Percentiles rank a stretch among this genome's conserved stretches.
These are phyloP conservation scores for Tricholaema leucomelas DNA, from an alignment of 2,113 vertebrate genomes.

Conservation along the genomic window DNA sequence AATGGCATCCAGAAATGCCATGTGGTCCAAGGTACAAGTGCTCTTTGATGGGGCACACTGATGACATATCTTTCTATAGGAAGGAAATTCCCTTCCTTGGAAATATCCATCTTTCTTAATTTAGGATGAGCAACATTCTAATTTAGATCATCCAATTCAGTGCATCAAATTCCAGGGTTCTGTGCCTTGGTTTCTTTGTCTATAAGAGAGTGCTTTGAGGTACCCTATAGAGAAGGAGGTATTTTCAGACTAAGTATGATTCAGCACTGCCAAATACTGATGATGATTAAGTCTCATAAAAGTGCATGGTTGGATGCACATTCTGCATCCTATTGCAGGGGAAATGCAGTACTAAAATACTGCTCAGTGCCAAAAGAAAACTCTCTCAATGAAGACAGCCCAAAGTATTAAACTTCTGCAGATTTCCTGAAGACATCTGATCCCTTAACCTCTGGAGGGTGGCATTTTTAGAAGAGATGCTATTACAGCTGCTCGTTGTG, in stretches of 20 bases:
- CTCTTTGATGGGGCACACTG: neutral
- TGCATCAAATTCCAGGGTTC: neutral
- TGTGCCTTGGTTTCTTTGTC: neutral
- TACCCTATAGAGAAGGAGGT: neutral
- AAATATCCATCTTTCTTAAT: neutral
- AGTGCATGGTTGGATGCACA: neutral
- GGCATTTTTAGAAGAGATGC: constrained; percentile 34
- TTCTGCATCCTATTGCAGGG: constrained; percentile 41
- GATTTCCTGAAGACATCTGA: constrained; percentile 28
- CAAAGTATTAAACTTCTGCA: constrained; percentile 15
- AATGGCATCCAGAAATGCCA: neutral
- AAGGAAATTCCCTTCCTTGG: neutral
- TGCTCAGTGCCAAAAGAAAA: neutral
- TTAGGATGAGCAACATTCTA: neutral
- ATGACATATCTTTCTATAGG: neutral
- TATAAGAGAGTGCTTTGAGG: neutral
- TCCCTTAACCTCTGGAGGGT: neutral
- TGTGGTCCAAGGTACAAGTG: accelerated
- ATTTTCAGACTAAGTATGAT: neutral
- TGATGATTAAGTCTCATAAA: neutral
- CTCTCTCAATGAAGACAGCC: neutral
- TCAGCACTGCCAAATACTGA: neutral
- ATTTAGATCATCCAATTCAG: neutral
- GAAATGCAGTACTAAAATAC: constrained; percentile 27
- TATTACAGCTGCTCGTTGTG: constrained; percentile 22